Base-by-base conservation (phyloP, 2,888 invertebrate genomes). In the Terebella lapidaria region DNA sequence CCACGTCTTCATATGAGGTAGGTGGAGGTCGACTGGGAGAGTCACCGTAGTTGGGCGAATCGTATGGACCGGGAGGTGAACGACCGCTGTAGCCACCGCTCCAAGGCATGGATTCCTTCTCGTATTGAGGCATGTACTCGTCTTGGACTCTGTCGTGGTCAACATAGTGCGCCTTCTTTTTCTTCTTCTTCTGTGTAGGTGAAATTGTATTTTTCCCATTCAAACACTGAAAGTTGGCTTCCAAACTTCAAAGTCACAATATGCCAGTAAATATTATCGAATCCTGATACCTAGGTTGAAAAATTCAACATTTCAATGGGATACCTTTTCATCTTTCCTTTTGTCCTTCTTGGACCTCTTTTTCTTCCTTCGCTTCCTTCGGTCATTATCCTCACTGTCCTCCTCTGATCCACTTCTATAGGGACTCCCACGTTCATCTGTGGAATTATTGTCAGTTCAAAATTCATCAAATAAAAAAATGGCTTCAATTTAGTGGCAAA, bases 101-200 rank as follows among this genome's bases (percentile, higher is more conserved):
- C 29, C 42, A 35, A n/a, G 15, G 15, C 49, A 22, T 49, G n/a
- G n/a, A n/a, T n/a, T n/a, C n/a, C n/a, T n/a, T n/a, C n/a, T n/a
- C n/a, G n/a, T n/a, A n/a, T n/a, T n/a, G n/a, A n/a, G n/a, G n/a
- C n/a, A n/a, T n/a, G n/a, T n/a, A n/a, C 4, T 71, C 70, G 25
- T 73, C 72, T 2, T 68, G 68, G 4, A 72, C 63, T 42, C 67
- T 68, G 59, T 75, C 74, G 61, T 72, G 72, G 54, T 75, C 74
- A 18, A 67, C 59, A 62, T 73, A 73, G 20, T 68, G 68, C 27
- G 66, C 63, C 58, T 70, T 71, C 62, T 71, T 72, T 58, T 67
- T 60, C 60, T 71, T 58, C 15, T 54, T 51, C 56, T 59, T 54
- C 30, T 57, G 45, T n/a, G n/a, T n/a, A n/a, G 5, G 20, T 5